Evolutionary conservation across 2,797 vertebrate genomes (phyloP), one percentile per base, ranked within the genome.

Genomic region (Todus mexicanus): DNA sequence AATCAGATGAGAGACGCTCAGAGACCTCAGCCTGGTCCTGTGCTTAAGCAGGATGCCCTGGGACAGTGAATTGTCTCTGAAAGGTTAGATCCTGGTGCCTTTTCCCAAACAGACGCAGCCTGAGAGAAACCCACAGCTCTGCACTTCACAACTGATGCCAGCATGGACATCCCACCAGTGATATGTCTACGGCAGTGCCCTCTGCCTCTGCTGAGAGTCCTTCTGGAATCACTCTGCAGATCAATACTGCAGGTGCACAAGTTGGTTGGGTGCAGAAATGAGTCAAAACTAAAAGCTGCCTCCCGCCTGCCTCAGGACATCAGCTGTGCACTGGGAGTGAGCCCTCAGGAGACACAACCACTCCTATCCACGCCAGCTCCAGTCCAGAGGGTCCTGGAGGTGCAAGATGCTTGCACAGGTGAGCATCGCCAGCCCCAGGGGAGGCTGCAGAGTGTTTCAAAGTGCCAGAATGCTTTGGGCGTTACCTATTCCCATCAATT

Each of bases 151-250:
- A 2, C 19, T 19, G 22, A 54, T 56, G 60, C 43, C 59, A 56
- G 12, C 35, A 26, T 0, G 4, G 40, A 35, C 48, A 29, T 16
- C 9, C 20, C 35, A n/a, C 51, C 7, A 6, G 5, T 12, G 12
- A 3, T 5, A 4, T 1, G 12, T 8, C 45, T 47, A 8, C 6
- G 21, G 33, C 9, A 11, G 31, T 12, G 25, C 47, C 60, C 31
- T n/a, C 16, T 48, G 50, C 16, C 19, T 60, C 65, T 27, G 51
- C 57, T 10, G 33, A 64, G 13, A 4, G 19, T 5, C 45, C 60
- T 48, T 64, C 48, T 38, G 48, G 33, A 63, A 35, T 23, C 42
- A 3, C 61, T 14, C 15, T 22, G 20, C 42, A 23, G 54, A 14
- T 8, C 15, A 53, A 38, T 5, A 12, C 11, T 51, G 59, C 7